A percentile compares a stretch with the other conserved stretches of the same genome.
Conservation (phyloP, 2,888 invertebrate genomes). For the Pseudococcus longispinus region DNA sequence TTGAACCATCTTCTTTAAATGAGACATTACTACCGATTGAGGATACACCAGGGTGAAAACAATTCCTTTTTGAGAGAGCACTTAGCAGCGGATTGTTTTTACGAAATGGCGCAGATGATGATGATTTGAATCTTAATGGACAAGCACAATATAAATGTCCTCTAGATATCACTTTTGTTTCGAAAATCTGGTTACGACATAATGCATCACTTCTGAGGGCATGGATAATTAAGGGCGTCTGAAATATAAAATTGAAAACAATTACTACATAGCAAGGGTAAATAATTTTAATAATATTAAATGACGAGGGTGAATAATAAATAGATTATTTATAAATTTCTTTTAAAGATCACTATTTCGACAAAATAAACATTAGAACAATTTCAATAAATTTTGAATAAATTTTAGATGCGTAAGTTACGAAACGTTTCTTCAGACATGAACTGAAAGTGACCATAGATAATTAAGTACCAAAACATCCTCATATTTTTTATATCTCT, state of each 20-base stretch:
- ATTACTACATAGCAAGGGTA: not conserved
- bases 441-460: too few species aligned
- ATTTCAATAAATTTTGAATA: too few species aligned
- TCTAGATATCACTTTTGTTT: not conserved
- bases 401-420: too few species aligned
- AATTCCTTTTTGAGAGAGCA: slow-evolving; percentile 68
- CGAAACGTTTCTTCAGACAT: too few species aligned
- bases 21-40: slow-evolving; percentile 72
- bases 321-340: too few species aligned
- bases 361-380: too few species aligned
- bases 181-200: not conserved
- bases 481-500: too few species aligned
- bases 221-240: slow-evolving; percentile 29
- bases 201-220: not conserved
- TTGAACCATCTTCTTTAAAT: slow-evolving; percentile 66
- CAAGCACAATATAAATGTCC: slow-evolving; percentile 2
- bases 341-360: too few species aligned
- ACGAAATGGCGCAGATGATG: not conserved
- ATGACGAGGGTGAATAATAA: not conserved
- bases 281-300: not conserved
- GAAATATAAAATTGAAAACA: slow-evolving; percentile 39
- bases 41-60: slow-evolving; percentile 90
- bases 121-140: slow-evolving; percentile 41
- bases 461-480: too few species aligned
- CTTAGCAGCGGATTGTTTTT: not conserved